Evolutionary conservation across 1,140 invertebrate species (phyloP).

Genomic region (Latrodectus geometricus): DNA sequence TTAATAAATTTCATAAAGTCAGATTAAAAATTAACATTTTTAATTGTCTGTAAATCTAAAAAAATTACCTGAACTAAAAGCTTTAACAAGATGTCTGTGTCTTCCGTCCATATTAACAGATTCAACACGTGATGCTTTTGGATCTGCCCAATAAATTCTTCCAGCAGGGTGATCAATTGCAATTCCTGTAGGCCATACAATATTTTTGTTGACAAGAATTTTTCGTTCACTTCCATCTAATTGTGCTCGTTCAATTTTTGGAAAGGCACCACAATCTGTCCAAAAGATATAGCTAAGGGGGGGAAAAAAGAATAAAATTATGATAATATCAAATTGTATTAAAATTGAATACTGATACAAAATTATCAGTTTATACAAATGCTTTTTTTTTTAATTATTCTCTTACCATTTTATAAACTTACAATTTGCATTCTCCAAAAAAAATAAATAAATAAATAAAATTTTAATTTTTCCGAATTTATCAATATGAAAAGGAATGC

Average conservation of each 20-base stretch:
- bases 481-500: too few species aligned
- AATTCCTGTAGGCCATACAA: slow-evolving; percentile 80
- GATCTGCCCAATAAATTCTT: slow-evolving; percentile 73
- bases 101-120: slow-evolving; percentile 80
- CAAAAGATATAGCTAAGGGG: slow-evolving; percentile 80
- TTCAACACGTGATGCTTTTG: slow-evolving; percentile 72
- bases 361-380: too few species aligned
- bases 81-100: slow-evolving; percentile 74
- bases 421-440: too few species aligned
- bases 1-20: too few species aligned
- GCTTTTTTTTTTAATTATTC: too few species aligned
- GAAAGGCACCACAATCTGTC: slow-evolving; percentile 81
- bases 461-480: too few species aligned
- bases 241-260: slow-evolving; percentile 74
- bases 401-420: too few species aligned
- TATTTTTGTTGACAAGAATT: slow-evolving; percentile 84
- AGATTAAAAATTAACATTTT: too few species aligned
- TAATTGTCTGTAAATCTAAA: too few species aligned
- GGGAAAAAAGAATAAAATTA: slow-evolving; percentile 68
- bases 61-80: slow-evolving; percentile 71
- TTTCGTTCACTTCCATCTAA: slow-evolving; percentile 87
- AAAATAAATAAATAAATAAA: too few species aligned
- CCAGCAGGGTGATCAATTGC: slow-evolving; percentile 71
- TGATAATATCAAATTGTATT: too few species aligned
- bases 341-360: too few species aligned